Percentiles rank a stretch among this genome's conserved stretches.
Evolutionary conservation across 2,888 invertebrate species (phyloP).

Genomic region (Apoderus coryli): DNA sequence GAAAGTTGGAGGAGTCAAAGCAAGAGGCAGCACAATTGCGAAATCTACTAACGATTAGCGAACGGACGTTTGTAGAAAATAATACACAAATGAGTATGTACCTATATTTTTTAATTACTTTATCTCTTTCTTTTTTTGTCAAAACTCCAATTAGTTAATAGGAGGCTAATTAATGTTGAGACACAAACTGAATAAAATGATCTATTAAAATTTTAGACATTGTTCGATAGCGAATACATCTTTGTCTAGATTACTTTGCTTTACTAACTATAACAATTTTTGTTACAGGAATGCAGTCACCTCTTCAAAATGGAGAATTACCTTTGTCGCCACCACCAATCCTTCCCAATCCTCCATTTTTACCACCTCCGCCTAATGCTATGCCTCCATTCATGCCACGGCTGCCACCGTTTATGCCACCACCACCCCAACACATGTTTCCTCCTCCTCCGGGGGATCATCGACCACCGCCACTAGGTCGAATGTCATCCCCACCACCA

Average conservation of each 20-base stretch:
- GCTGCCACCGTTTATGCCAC: slow-evolving; percentile 36
- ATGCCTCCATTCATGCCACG: slow-evolving; percentile 45
- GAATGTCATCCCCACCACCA: slow-evolving; percentile 38
- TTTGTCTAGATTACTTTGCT: no score
- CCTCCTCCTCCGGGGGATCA: slow-evolving; percentile 39
- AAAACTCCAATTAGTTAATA: no score
- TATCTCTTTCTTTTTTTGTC: slow-evolving; percentile 5
- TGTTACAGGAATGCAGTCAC: slow-evolving; percentile 39
- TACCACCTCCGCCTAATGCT: slow-evolving; percentile 40
- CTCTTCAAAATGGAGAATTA: slow-evolving; percentile 37
- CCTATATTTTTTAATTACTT: no score
- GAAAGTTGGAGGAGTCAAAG: slow-evolving; percentile 68
- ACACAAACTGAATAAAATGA: no score
- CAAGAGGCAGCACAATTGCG: slow-evolving; percentile 54
- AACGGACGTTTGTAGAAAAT: slow-evolving; percentile 36
- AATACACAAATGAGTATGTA: slow-evolving; percentile 36
- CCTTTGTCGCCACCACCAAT: slow-evolving; percentile 42
- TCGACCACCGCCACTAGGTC: slow-evolving; percentile 39
- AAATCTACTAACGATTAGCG: slow-evolving; percentile 42
- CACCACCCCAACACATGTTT: slow-evolving; percentile 29
- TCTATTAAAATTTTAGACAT: no score
- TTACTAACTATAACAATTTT: no score
- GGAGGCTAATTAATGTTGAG: no score
- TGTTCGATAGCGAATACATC: no score
- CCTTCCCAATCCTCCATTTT: slow-evolving; percentile 49